Evolutionary conservation across 2,888 invertebrate species (phyloP), one percentile per base, ranked within the genome.

Genomic region (Plebejus argus): DNA sequence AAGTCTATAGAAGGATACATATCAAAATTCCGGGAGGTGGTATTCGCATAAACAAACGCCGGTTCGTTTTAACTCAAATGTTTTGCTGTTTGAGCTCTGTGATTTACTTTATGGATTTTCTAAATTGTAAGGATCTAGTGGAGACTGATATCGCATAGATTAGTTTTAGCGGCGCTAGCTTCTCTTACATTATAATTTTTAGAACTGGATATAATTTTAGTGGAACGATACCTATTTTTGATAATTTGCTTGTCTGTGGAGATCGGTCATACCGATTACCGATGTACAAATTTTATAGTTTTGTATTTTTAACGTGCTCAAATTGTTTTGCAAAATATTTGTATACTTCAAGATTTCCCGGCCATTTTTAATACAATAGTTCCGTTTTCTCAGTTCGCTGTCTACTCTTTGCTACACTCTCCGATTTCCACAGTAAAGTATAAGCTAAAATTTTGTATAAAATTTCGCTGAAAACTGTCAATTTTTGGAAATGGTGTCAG

Each of bases 151-250:
- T 89, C 90, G 92, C 93, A 89, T 94, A 94, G 93, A 92, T 92
- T 93, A 93, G 93, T 92, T 93, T 93, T 94, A 94, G 93, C 93
- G 88, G 90, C 92, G 94, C 93, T 94, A 94, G 93, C 93, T 92
- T 94, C 92, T 91, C 90, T 91, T 87, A 90, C 88, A 89, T 88
- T 89, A 87, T 89, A 86, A 88, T 88, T 91, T 86, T 86, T 88
- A 86, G 86, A 87, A 89, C 90, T 89, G 90, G 88, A 85, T 88
- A 88, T 89, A 87, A 85, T 85, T 88, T 84, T 85, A 82, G 80
- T 86, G 85, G 83, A 85, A 84, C 82, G 84, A 85, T 85, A 86
- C 85, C 85, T 90, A 90, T 91, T 91, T 90, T 90, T 90, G 88
- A 88, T 90, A 91, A 86, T 87, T 88, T 88, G 87, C 85, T 83